Evolutionary conservation across 30 jellyfish, hydroid and myxozoan genomes (phyloP).

Genomic region (Phacellophora camtschatica): DNA sequence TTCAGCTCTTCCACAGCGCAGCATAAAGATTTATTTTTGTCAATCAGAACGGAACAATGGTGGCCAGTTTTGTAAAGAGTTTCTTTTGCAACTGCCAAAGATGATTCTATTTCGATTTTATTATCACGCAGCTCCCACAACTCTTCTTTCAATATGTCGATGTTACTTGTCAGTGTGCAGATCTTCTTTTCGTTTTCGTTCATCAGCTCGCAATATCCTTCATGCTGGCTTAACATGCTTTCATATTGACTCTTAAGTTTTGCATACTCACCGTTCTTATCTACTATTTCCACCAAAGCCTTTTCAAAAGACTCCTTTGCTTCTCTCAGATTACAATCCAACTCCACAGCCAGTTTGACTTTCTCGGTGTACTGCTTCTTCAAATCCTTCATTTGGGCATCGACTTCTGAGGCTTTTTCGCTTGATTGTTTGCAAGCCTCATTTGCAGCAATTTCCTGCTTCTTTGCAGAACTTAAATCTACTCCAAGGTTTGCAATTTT

Average conservation of each 20-base stretch:
- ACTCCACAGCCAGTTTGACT: neutral
- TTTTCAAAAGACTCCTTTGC: neutral
- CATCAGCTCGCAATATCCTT: neutral
- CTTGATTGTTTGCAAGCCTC: neutral
- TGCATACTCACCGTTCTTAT: neutral
- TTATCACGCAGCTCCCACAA: neutral
- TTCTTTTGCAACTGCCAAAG: neutral
- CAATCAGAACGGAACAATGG: neutral
- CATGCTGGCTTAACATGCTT: neutral
- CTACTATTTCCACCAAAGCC: neutral
- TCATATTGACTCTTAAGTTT: neutral
- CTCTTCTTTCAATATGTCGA: constrained; percentile 6
- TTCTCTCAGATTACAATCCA: neutral
- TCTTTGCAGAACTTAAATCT: neutral
- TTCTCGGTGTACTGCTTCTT: neutral
- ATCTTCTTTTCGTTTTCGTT: constrained; percentile 2
- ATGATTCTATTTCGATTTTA: neutral
- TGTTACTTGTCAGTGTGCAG: neutral
- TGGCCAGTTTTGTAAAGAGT: neutral
- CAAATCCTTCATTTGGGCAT: neutral
- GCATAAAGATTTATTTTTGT: neutral
- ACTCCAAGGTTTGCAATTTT: neutral
- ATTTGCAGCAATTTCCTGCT: neutral
- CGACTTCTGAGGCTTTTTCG: neutral
- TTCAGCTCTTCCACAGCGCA: neutral